Evolutionary conservation across 2,797 vertebrate genomes (phyloP), one percentile per base, ranked within the genome.

Genomic region (Phrynocephalus forsythii): DNA sequence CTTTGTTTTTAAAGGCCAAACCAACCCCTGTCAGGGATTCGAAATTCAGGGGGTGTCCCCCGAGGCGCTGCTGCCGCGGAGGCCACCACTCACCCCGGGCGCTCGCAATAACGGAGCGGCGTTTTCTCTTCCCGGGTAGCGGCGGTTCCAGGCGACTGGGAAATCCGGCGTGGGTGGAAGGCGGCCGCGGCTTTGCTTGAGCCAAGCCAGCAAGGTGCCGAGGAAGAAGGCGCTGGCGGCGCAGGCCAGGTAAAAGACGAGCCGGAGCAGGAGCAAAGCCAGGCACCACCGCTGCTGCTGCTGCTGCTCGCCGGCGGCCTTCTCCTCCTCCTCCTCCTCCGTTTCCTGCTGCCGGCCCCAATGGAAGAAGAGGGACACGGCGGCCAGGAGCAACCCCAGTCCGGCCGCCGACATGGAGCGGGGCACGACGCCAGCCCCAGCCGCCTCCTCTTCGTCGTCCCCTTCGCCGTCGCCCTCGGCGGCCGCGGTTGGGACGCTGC

Each of bases 231-330:
- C 94, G 79, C 75, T 91, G 56, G 90, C 92, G 38, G 95, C 94
- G 87, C 94, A 94, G 82, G 92, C 91, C 94, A 95, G 92, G 95
- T 94, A 96, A 20, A 96, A 79, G 80, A 66, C 79, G 88, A 95
- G 89, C 86, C 93, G 69, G 82, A 96, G 93, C 89, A 96, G 89
- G 38, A 93, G 87, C 63, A 92, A 84, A 11, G 93, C 92, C 87
- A 91, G 77, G 85, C 92, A 89, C 79, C 71, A 33, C 71, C 1
- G 69, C 28, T 56, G 52, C 52, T 56, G 52, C 52, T 87, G 52
- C 52, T 87, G 92, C 67, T 76, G 85, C 52, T 86, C 91, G 20
- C 91, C 85, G 30, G 10, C 86, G 3, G 68, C 79, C 20, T 66
- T 52, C 3, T 18, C 78, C 38, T 66, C 80, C 82, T 90, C 79